phyloP scores from a whole-genome alignment of 2,113 vertebrate species.

The Sinocyclocheilus rhinocerous region DNA sequence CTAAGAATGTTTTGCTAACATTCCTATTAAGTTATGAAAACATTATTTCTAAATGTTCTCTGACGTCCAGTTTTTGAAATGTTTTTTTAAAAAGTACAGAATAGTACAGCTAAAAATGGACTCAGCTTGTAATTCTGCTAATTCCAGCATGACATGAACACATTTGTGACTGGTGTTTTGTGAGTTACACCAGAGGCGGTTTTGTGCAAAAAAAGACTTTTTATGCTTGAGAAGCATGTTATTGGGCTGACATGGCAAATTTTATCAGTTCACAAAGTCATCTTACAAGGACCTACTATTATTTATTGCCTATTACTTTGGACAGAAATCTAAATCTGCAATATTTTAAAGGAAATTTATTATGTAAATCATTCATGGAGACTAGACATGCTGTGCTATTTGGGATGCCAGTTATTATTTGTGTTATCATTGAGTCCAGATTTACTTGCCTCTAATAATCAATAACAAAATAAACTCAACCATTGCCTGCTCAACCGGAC shows the following conservation, averaged over 20 bases:
- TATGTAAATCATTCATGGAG: neutral
- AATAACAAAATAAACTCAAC: no score
- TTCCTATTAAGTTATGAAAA: no score
- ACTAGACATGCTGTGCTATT: neutral
- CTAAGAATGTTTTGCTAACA: no score
- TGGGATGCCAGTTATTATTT: neutral
- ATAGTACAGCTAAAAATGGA: neutral
- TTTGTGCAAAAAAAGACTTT: neutral
- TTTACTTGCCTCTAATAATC: neutral
- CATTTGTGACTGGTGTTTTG: neutral
- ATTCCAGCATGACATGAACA: neutral
- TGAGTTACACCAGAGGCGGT: neutral
- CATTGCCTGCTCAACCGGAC: no score
- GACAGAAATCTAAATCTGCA: neutral
- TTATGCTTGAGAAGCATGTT: neutral
- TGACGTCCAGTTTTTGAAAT: neutral
- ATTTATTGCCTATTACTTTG: neutral
- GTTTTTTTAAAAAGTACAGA: neutral
- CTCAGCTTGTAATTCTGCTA: neutral
- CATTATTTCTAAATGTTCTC: no score
- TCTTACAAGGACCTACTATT: neutral
- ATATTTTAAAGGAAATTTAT: neutral
- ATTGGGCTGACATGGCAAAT: neutral
- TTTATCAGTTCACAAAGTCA: neutral
- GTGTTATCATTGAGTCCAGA: neutral